phyloP scores from a whole-genome alignment of 1,140 invertebrate species.

The Drosophila arizonae region DNA sequence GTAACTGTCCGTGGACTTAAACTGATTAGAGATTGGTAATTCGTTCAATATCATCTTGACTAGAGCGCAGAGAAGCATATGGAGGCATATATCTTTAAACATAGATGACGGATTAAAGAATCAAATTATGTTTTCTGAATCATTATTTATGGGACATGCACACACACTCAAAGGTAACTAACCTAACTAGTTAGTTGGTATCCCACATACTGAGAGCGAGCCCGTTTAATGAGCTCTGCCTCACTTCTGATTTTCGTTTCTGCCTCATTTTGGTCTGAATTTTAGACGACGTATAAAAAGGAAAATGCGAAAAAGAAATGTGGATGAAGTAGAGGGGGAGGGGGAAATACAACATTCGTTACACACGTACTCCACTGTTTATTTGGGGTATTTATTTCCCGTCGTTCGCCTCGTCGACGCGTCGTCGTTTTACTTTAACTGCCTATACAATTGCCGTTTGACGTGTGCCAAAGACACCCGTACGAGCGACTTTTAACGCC shows the following conservation, averaged over 20 bases:
- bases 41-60: no score
- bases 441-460: conserved; percentile 60
- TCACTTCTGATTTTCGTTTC: conserved; percentile 44
- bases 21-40: no score
- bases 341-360: background rate
- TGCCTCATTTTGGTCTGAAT: conserved; percentile 16
- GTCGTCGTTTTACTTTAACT: conserved; percentile 64
- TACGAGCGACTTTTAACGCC: conserved; percentile 38
- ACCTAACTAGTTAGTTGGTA: background rate
- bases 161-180: conserved; percentile 2
- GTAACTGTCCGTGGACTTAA: no score
- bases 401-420: conserved; percentile 23
- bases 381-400: conserved; percentile 75
- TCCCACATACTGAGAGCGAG: conserved; percentile 17
- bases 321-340: background rate
- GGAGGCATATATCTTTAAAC: no score
- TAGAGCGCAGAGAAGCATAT: no score
- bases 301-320: background rate
- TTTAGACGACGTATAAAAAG: conserved; percentile 26
- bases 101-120: conserved; percentile 22
- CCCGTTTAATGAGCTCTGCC: conserved; percentile 69
- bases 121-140: conserved; percentile 62
- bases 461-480: conserved; percentile 46
- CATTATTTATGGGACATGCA: conserved; percentile 51
- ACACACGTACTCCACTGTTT: conserved; percentile 45